Evolutionary conservation across 2,113 vertebrate genomes (phyloP).

Genomic region (Perccottus glenii): DNA sequence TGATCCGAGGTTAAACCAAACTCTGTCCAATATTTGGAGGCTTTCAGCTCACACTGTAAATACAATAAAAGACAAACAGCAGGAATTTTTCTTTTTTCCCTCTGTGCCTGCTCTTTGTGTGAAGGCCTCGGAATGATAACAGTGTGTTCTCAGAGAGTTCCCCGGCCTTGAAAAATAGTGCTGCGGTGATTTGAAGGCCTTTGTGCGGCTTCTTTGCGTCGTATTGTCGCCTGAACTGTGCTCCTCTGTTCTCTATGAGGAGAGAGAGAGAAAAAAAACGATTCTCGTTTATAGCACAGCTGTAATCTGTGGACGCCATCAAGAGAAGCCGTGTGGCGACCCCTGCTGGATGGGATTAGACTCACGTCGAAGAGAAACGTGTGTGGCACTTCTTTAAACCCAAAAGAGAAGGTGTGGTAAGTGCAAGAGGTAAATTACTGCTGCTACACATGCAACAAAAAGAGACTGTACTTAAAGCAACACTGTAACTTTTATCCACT

Average conservation of each 20-base stretch:
- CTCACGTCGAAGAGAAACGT: too few relatives aligned
- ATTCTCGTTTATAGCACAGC: not conserved
- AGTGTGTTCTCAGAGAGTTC: slow-evolving; percentile 4
- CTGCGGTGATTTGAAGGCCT: slow-evolving; percentile 8
- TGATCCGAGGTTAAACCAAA: slow-evolving; percentile 25
- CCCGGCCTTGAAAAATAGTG: slow-evolving; percentile 19
- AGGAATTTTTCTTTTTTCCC: not conserved
- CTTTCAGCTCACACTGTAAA: not conserved
- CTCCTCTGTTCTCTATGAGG: slow-evolving; percentile 12
- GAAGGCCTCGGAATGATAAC: slow-evolving; percentile 32
- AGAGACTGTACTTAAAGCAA: too few relatives aligned
- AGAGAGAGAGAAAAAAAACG: not conserved
- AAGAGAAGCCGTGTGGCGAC: slow-evolving; percentile 25
- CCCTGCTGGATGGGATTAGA: slow-evolving; percentile 38
- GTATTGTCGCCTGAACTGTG: not conserved
- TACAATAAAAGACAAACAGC: not conserved
- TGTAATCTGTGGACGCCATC: not conserved
- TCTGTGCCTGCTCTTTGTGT: slow-evolving; percentile 16
- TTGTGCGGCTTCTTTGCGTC: slow-evolving; percentile 7
- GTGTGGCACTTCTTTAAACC: too few relatives aligned
- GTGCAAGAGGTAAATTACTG: too few relatives aligned
- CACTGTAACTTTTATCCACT: too few relatives aligned
- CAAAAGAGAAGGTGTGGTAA: too few relatives aligned
- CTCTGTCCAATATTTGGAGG: slow-evolving; percentile 5
- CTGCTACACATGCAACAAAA: too few relatives aligned